Base-by-base conservation (phyloP, 2,888 invertebrate genomes). In the Erebia ligea region DNA sequence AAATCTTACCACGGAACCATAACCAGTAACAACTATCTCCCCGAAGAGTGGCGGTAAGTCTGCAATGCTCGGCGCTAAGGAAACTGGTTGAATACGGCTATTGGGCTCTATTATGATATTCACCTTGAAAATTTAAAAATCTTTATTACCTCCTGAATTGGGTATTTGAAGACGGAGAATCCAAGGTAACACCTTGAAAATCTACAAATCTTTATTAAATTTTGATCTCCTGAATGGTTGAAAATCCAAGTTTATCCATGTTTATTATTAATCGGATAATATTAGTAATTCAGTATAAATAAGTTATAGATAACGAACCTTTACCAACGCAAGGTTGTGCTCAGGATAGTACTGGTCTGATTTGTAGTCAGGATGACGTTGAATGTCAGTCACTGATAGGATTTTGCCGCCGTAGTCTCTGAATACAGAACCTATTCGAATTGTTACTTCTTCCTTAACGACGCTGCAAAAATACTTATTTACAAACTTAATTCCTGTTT, bases 321-420 rank as follows among this genome's bases (percentile, higher is more conserved):
- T 91, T 42, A 92, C 78, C 84, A 93, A 84, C 6, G 93, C 93
- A 17, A 93, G 77, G 71, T 93, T 92, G 67, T 92, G 92, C 75
- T 93, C 92, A 1, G 93, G 93, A 67, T 93, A 93, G 77, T 92
- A 93, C 75, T 88, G 90, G 70, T 91, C 88, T 81, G 89, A 85
- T 72, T 76, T 86, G 76, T 93, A 93, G 45, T 85, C 83, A 0
- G 93, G 93, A 72, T 93, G 93, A n/a, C 88, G 76, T 61, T 76
- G 76, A 70, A 93, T 88, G 0, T 91, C 87, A 1, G 79, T 69
- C 0, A 87, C 90, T 0, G 91, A 81, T 8, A 90, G 73, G 40
- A 93, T 83, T 56, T 80, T 76, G 0, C 93, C 93, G 0, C 93
- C 93, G 62, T 82, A 92, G 75, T 93, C 92, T 42, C 92, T 77